Percentiles rank a stretch among this genome's conserved stretches.
phyloP scores from a whole-genome alignment of 2,888 invertebrate species.

The Eupithecia insigniata region DNA sequence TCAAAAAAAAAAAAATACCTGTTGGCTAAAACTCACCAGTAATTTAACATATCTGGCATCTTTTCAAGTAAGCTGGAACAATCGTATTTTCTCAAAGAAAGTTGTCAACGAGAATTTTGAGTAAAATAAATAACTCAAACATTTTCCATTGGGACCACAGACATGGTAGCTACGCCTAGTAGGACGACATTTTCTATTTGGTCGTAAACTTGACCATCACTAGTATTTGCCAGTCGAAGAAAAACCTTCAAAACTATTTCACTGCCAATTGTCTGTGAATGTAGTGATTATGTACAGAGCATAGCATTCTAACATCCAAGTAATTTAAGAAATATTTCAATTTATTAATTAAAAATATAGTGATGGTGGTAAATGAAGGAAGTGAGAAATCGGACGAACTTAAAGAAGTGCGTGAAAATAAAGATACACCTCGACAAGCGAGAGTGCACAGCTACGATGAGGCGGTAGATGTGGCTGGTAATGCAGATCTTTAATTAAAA shows the following conservation, averaged over 20 bases:
- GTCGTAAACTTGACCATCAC: background rate
- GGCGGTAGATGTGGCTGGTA: slow-evolving; percentile 39
- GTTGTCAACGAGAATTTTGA: too few relatives aligned
- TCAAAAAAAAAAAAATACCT: too few relatives aligned
- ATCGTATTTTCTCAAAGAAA: too few relatives aligned
- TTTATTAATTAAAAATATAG: background rate
- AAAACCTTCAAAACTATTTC: background rate
- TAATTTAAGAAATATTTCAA: background rate
- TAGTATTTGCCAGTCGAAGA: background rate
- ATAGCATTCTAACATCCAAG: background rate
- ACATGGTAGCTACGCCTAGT: too few relatives aligned
- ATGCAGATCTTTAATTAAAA: background rate
- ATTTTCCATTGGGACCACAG: background rate
- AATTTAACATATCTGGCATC: too few relatives aligned
- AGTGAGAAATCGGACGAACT: slow-evolving; percentile 16
- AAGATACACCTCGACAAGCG: background rate
- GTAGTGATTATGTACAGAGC: background rate
- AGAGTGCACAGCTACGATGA: slow-evolving; percentile 37
- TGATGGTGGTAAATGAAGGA: slow-evolving; percentile 28
- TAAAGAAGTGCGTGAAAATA: slow-evolving; percentile 20
- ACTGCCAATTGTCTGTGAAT: background rate
- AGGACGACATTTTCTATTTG: too few relatives aligned
- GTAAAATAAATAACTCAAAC: background rate
- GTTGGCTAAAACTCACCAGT: too few relatives aligned
- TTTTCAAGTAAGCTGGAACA: too few relatives aligned